Evolutionary conservation across 2,113 vertebrate species (phyloP), one percentile per base, ranked within the genome.

Genomic region (Oophaga pumilio): DNA sequence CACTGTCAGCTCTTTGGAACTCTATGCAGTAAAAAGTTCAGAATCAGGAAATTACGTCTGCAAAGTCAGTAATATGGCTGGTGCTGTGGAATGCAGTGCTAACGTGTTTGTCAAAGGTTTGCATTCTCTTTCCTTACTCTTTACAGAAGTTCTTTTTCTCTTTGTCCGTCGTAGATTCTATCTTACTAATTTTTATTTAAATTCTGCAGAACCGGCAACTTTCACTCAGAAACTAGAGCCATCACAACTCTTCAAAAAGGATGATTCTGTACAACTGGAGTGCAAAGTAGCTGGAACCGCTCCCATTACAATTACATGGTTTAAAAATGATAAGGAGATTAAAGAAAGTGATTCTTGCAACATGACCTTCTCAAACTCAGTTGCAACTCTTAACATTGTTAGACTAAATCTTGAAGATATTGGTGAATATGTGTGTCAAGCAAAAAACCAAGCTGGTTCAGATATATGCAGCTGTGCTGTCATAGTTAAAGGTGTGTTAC

Each of bases 31-130:
- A 28, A 99, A 98, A 92, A 95, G 96, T 18, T 84, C 92, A 0
- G 96, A 99, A 89, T 97, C 97, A 0, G 96, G 96, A 76, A 95
- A 95, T 89, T 99, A 99, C 62, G 97, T 93, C 1, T 99, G 98
- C 93, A 96, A 97, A 94, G 95, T 99, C 79, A 95, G 95, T 91
- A 99, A 99, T 0, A 93, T 97, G 22, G 97, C 97, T 1, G 98
- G 98, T 77, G 95, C 95, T 76, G 95, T 96, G 92, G 95, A 95
- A 74, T 95, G 97, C 93, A 97, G 94, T 56, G 92, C 95, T 88
- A 93, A 94, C 87, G 94, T 99, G 82, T 98, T 99, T 94, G 97
- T 99, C 1, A 99, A 99, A 99, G 98, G 98, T 99, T 93, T 89
- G 95, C 92, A 0, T 93, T 86, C 91, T 91, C 88, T 73, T 90